These are phyloP conservation scores for Kryptolebias ocellatus DNA, from an alignment of 2,797 vertebrate species.

Conservation along the genomic window DNA sequence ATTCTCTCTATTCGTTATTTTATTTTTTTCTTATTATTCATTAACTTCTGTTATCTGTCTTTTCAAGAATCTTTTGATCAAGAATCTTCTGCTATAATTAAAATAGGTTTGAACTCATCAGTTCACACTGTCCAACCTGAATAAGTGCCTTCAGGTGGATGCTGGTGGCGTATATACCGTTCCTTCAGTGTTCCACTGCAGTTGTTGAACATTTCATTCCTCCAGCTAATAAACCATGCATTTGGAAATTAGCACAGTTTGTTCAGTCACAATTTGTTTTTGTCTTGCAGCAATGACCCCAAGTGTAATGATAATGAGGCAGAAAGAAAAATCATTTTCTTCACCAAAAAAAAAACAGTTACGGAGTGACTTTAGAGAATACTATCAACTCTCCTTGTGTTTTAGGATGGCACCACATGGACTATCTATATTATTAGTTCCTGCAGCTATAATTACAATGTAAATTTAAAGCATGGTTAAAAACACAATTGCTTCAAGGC, in stretches of 20 bases:
- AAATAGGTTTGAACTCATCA: constrained; percentile 22
- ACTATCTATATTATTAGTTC: no score
- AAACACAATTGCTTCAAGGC: neutral
- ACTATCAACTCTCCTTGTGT: neutral
- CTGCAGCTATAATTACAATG: neutral
- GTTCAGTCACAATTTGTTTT: constrained; percentile 34
- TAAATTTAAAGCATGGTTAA: neutral
- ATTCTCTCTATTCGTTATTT: neutral
- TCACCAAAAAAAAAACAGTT: constrained; percentile 9
- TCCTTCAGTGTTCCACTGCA: constrained; percentile 43
- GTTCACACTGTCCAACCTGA: constrained; percentile 20
- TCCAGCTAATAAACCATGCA: constrained; percentile 34
- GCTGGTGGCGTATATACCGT: constrained; percentile 18
- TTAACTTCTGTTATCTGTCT: constrained; percentile 37
- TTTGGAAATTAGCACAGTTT: constrained; percentile 41
- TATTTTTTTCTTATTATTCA: constrained; percentile 1
- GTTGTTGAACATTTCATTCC: constrained; percentile 39
- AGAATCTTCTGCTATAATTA: neutral
- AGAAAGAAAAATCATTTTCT: neutral
- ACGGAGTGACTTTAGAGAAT: neutral
- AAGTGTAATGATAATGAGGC: constrained; percentile 31
- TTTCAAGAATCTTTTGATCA: constrained; percentile 9
- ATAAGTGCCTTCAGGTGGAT: constrained; percentile 33
- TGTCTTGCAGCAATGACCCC: constrained; percentile 21
- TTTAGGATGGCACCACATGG: neutral